Evolutionary conservation across 2,113 vertebrate genomes (phyloP).

Genomic region (Halichoerus grypus): DNA sequence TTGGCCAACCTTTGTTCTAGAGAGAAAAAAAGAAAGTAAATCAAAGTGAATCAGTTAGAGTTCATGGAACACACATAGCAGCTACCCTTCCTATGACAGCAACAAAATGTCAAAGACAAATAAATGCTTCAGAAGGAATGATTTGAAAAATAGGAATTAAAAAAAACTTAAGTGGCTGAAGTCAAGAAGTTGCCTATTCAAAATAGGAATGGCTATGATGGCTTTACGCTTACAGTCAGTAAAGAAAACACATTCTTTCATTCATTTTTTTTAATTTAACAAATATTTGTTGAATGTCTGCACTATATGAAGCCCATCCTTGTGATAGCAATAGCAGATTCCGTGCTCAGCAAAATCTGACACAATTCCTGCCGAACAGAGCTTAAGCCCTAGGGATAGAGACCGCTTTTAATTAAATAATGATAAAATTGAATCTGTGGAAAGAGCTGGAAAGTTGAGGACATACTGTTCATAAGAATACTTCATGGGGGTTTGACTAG

Average conservation of each 20-base stretch:
- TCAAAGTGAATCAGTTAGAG: not conserved
- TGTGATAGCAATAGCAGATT: not conserved
- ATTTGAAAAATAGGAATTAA: not conserved
- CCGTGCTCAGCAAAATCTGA: not conserved
- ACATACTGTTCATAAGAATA: not conserved
- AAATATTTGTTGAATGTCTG: not conserved
- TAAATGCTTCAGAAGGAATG: not conserved
- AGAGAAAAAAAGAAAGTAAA: not conserved
- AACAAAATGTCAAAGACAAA: not conserved
- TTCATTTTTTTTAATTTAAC: not conserved
- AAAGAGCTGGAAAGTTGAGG: not conserved
- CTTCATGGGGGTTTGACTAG: not conserved
- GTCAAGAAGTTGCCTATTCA: not conserved
- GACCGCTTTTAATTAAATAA: not conserved
- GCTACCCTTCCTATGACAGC: not conserved
- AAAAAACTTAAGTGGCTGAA: not conserved
- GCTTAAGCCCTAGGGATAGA: not conserved
- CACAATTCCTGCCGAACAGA: not conserved
- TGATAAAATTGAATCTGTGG: not conserved
- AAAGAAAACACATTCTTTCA: not conserved
- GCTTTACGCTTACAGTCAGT: not conserved
- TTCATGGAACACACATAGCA: not conserved
- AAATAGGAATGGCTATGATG: not conserved
- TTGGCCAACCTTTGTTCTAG: not conserved
- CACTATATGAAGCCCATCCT: not conserved